phyloP scores from a whole-genome alignment of 2,113 vertebrate species.

The Salvelinus namaycush region DNA sequence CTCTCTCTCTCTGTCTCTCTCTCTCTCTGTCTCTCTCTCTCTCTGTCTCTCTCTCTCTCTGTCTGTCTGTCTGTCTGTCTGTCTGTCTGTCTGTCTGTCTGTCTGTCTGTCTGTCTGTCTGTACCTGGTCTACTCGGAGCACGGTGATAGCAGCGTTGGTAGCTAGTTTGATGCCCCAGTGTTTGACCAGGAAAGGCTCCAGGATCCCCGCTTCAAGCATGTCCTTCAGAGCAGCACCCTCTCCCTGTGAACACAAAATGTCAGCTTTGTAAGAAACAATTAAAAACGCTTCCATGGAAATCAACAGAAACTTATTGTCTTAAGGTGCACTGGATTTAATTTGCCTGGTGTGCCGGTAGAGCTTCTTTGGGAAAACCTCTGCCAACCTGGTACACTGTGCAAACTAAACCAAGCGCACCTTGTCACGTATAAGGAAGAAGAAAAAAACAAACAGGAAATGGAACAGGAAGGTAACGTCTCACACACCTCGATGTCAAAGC shows the following conservation, averaged over 20 bases:
- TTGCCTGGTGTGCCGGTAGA: no score
- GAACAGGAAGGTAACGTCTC: no score
- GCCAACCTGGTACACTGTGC: no score
- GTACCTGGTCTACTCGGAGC: constrained; percentile 90
- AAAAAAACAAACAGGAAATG: no score
- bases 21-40: no score
- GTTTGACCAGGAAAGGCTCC: constrained; percentile 91
- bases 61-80: not conserved
- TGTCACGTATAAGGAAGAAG: no score
- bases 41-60: no score
- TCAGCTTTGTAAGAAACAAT: not conserved
- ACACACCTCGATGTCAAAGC: constrained; percentile 93
- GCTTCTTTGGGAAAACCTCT: no score
- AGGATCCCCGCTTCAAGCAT: constrained; percentile 87
- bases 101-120: not conserved
- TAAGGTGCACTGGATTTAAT: no score
- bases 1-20: no score
- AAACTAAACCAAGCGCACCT: no score
- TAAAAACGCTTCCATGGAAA: not conserved
- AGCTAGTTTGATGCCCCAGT: constrained; percentile 94
- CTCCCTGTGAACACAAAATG: constrained; percentile 72
- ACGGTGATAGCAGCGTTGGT: constrained; percentile 94
- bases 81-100: not conserved
- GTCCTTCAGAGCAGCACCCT: constrained; percentile 87
- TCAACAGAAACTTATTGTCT: no score